phyloP scores from a whole-genome alignment of 2,797 vertebrate species.

The Eupleurogrammus muticus region DNA sequence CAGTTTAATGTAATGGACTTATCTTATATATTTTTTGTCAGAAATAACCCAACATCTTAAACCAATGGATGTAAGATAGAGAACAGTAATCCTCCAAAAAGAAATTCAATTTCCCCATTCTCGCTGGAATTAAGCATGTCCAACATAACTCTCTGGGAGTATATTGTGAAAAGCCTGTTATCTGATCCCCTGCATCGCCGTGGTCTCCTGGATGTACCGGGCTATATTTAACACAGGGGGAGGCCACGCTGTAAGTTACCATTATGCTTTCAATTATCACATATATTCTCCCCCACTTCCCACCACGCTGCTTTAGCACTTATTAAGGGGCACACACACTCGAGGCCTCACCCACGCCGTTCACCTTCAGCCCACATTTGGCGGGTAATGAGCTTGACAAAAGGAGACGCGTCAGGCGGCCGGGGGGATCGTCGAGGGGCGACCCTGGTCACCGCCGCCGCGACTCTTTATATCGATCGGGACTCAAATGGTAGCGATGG shows the following conservation, averaged over 20 bases:
- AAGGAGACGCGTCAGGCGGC: constrained; percentile 35
- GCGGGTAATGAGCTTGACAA: constrained; percentile 69
- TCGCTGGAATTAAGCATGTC: constrained; percentile 4
- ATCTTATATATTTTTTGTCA: not conserved
- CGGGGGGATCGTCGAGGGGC: constrained; percentile 31
- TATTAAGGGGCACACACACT: constrained; percentile 61
- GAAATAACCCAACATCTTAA: constrained; percentile 17
- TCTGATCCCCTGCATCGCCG: constrained; percentile 16
- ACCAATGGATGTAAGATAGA: constrained; percentile 6
- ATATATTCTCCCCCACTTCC: constrained; percentile 33
- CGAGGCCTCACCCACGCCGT: constrained; percentile 55
- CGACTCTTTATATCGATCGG: constrained; percentile 37
- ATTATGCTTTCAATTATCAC: constrained; percentile 64
- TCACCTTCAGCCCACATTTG: constrained; percentile 57
- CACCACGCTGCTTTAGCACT: constrained; percentile 58
- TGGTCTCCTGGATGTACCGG: constrained; percentile 24
- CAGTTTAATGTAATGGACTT: too few relatives aligned
- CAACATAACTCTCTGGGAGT: constrained; percentile 3
- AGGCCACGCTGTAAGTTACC: constrained; percentile 54
- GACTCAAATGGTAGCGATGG: constrained; percentile 26
- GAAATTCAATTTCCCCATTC: constrained; percentile 1
- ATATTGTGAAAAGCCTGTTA: constrained; percentile 16
- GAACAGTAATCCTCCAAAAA: constrained; percentile 6
- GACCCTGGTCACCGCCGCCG: constrained; percentile 31
- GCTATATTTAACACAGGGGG: constrained; percentile 57